Evolutionary conservation across 2,113 vertebrate species (phyloP).

Genomic region (Atrichornis clamosus): DNA sequence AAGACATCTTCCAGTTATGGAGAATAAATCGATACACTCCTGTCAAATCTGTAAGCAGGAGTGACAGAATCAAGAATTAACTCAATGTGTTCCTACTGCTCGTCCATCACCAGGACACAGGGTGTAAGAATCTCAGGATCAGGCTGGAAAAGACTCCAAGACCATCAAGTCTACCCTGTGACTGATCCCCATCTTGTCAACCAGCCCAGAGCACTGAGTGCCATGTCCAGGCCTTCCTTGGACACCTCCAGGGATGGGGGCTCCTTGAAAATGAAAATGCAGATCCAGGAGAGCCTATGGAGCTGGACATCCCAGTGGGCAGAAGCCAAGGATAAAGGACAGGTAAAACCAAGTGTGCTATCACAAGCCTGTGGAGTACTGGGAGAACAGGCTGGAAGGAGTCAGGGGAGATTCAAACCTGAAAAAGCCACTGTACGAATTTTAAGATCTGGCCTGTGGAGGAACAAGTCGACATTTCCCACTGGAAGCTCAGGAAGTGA

Average conservation of each 20-base stretch:
- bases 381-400: rapidly evolving
- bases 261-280: background rate
- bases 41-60: background rate
- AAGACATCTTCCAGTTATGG: background rate
- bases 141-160: background rate
- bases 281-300: background rate
- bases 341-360: rapidly evolving
- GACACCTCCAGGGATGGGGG: background rate
- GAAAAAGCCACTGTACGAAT: background rate
- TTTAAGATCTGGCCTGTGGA: background rate
- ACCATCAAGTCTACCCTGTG: background rate
- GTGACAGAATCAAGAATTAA: background rate
- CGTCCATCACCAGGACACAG: background rate
- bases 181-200: background rate
- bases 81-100: background rate
- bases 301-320: rapidly evolving
- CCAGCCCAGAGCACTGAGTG: background rate
- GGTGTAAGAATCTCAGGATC: background rate
- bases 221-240: background rate
- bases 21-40: background rate
- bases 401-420: background rate
- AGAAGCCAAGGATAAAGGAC: background rate
- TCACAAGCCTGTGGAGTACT: rapidly evolving
- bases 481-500: background rate
- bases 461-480: background rate